A percentile compares a stretch with the other conserved stretches of the same genome.
Conservation (phyloP, 1,140 invertebrate genomes). For the Caenorhabditis latens region DNA sequence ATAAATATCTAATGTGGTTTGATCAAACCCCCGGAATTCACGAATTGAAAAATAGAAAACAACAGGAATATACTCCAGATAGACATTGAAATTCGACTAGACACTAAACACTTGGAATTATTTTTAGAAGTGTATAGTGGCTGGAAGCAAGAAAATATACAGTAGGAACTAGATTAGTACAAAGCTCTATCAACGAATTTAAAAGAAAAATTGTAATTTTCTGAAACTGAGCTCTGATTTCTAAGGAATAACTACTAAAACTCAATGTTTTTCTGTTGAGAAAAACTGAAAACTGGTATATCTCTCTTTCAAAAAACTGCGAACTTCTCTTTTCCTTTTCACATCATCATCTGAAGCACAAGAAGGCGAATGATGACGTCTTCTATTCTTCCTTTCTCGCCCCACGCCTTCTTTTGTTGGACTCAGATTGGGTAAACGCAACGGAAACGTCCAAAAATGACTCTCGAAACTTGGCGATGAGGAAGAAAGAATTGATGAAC, state of each 20-base stretch:
- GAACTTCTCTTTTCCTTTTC: constrained; percentile 23
- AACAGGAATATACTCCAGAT: no score
- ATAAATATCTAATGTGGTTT: constrained; percentile 13
- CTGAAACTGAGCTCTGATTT: no score
- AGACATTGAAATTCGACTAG: no score
- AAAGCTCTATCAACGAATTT: no score
- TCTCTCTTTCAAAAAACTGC: constrained; percentile 27
- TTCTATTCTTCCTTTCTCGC: constrained; percentile 23
- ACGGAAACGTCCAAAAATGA: constrained; percentile 30
- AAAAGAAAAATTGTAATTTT: no score
- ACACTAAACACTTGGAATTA: no score
- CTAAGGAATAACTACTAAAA: no score
- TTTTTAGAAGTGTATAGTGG: no score
- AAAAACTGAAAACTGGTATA: neutral
- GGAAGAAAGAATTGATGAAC: neutral
- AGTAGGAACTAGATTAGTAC: no score
- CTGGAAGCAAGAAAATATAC: no score
- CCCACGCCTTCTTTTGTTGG: constrained; percentile 52
- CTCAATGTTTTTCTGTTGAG: no score
- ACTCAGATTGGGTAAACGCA: constrained; percentile 10
- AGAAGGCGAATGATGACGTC: constrained; percentile 32
- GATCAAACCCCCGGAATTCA: neutral
- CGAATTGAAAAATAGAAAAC: no score
- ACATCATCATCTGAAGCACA: constrained; percentile 24
- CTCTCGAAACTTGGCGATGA: neutral